These are phyloP conservation scores for Antechinus stuartii DNA, from an alignment of 2,113 vertebrate species.

Conservation along the genomic window DNA sequence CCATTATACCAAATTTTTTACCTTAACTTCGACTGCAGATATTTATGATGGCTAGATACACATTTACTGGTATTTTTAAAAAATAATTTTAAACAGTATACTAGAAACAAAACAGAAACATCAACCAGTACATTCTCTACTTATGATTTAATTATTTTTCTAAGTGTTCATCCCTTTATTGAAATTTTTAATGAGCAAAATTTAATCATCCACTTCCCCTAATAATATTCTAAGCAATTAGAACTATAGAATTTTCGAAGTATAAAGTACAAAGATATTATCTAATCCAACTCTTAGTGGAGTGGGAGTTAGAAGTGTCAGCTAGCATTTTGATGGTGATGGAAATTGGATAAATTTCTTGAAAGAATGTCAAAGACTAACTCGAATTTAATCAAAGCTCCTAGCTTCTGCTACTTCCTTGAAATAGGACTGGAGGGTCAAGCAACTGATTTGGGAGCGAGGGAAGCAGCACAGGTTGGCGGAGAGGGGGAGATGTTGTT, in stretches of 20 bases:
- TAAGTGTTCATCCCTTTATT: background rate
- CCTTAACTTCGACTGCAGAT: background rate
- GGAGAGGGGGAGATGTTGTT: background rate
- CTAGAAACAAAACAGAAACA: background rate
- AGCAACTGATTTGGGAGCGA: rapidly evolving
- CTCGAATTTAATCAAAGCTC: background rate
- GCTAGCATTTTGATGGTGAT: background rate
- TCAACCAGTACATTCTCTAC: background rate
- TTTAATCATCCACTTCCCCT: background rate
- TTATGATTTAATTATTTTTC: background rate
- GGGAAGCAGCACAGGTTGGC: no score
- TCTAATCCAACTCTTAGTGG: background rate
- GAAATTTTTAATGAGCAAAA: background rate
- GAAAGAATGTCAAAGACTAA: background rate
- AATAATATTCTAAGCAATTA: background rate
- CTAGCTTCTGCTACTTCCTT: background rate
- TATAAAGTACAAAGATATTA: background rate
- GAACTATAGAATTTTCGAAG: background rate
- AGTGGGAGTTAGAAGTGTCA: background rate
- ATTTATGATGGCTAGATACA: background rate
- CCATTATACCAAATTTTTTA: background rate
- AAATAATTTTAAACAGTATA: background rate
- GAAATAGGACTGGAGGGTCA: background rate
- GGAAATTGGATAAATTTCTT: background rate
- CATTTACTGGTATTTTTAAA: background rate